Evolutionary conservation across 1,140 invertebrate species (phyloP).

Genomic region (Drosophila subobscura): DNA sequence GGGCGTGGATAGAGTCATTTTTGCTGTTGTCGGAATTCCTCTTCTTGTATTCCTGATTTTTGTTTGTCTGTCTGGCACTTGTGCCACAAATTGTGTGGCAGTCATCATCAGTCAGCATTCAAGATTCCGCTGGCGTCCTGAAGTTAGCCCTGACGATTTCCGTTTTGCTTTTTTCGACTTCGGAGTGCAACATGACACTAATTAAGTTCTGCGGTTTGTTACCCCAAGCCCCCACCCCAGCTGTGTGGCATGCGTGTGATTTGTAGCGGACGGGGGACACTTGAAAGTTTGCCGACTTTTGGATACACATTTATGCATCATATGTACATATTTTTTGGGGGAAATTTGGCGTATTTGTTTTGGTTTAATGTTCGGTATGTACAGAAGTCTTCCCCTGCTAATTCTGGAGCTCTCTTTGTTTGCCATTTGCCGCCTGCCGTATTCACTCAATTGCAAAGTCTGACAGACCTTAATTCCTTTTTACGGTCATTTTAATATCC

Average conservation of each 20-base stretch:
- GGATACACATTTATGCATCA: slow-evolving; percentile 20
- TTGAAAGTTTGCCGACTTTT: slow-evolving; percentile 70
- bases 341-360: slow-evolving; percentile 68
- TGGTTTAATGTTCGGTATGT: slow-evolving; percentile 55
- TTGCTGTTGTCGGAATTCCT: too few relatives aligned
- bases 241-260: slow-evolving; percentile 65
- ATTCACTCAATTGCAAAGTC: slow-evolving; percentile 79
- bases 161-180: slow-evolving; percentile 66
- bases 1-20: too few relatives aligned
- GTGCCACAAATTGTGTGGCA: slow-evolving; percentile 54
- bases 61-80: slow-evolving; percentile 29
- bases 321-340: slow-evolving; percentile 25
- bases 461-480: slow-evolving; percentile 83
- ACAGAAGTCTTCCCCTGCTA: too few relatives aligned
- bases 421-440: slow-evolving; percentile 54
- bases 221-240: slow-evolving; percentile 7
- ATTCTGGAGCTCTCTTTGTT: slow-evolving; percentile 24
- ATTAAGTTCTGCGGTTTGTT: slow-evolving; percentile 73
- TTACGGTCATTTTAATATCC: slow-evolving; percentile 83
- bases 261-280: slow-evolving; percentile 53
- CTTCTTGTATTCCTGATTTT: neutral
- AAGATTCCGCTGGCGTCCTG: slow-evolving; percentile 54
- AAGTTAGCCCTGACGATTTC: slow-evolving; percentile 68
- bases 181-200: slow-evolving; percentile 75
- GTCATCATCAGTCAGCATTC: slow-evolving; percentile 28